Base-by-base conservation (phyloP, 2,113 vertebrate species). In the Hyaena hyaena region DNA sequence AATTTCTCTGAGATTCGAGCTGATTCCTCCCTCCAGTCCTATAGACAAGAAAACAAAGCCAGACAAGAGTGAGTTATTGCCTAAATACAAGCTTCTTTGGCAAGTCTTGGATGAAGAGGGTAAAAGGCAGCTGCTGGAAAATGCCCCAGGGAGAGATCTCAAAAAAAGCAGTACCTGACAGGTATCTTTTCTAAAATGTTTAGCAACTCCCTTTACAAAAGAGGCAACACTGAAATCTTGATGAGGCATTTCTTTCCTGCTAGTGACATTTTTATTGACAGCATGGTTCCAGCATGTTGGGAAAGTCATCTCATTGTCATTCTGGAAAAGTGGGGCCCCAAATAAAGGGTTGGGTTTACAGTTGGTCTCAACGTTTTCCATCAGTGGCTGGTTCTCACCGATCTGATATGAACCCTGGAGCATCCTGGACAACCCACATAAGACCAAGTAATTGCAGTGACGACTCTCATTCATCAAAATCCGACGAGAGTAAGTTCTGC, bases 351-450 rank as follows among this genome's bases (percentile, higher is more conserved):
- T 31, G 9, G 98, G 98, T 88, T 97, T 98, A 89, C 98, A 98
- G 61, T 79, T 61, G 39, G 96, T 90, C 94, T 99, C 98, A 2
- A 98, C 99, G 96, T 99, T 99, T 98, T 99, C 98, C 89, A 98
- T 96, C 68, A 99, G 96, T 97, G 17, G 17, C 69, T 92, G 10
- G 65, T 73, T 94, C 80, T 90, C 50, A 88, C 69, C 69, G 68
- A 71, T 99, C 97, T 98, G 98, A 97, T 99, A 98, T 79, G 99
- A 99, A 98, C 98, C 99, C 96, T 99, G 98, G 23, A 99, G 98
- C 9, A 98, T 98, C 76, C 98, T 98, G 97, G 98, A 98, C 97
- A 99, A 98, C 66, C 98, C 99, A 24, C 98, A 94, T 92, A 99
- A 98, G 97, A 99, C 98, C 96, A 99, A 99, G 90, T 95, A 96